These are phyloP conservation scores for Pantala flavescens DNA, from an alignment of 1,140 invertebrate species.

Conservation along the genomic window DNA sequence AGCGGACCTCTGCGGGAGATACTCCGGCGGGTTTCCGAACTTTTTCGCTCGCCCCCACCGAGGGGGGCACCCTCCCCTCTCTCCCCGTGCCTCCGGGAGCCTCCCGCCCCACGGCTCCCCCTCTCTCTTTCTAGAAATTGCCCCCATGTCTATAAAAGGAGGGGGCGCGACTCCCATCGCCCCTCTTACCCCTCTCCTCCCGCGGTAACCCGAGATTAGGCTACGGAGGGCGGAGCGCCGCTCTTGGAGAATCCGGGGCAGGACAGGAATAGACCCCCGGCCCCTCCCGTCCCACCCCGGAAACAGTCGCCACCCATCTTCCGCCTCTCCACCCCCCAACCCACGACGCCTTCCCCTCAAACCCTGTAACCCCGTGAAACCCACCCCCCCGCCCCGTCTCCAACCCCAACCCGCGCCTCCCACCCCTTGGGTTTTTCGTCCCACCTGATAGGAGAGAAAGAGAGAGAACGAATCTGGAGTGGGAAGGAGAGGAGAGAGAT, in stretches of 20 bases:
- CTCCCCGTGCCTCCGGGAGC: not conserved
- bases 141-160: conserved; percentile 23
- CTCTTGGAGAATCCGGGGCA: not conserved
- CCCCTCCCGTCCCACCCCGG: not conserved
- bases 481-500: not conserved
- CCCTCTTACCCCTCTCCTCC: not conserved
- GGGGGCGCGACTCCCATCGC: conserved; percentile 13
- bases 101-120: not conserved
- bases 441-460: not conserved
- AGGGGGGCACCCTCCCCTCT: too few species aligned
- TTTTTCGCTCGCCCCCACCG: too few species aligned
- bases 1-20: too few species aligned
- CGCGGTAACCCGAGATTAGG: conserved; percentile 19
- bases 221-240: not conserved
- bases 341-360: not conserved
- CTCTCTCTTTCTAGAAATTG: conserved; percentile 7
- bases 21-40: too few species aligned
- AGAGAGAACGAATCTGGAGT: not conserved
- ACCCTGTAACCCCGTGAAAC: not conserved
- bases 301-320: not conserved
- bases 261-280: not conserved
- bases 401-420: not conserved
- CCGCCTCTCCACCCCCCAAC: not conserved
- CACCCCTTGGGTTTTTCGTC: not conserved
- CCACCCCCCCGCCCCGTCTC: not conserved